Evolutionary conservation across 2,113 vertebrate species (phyloP), one percentile per base, ranked within the genome.

Genomic region (Romanogobio albipinnatus): DNA sequence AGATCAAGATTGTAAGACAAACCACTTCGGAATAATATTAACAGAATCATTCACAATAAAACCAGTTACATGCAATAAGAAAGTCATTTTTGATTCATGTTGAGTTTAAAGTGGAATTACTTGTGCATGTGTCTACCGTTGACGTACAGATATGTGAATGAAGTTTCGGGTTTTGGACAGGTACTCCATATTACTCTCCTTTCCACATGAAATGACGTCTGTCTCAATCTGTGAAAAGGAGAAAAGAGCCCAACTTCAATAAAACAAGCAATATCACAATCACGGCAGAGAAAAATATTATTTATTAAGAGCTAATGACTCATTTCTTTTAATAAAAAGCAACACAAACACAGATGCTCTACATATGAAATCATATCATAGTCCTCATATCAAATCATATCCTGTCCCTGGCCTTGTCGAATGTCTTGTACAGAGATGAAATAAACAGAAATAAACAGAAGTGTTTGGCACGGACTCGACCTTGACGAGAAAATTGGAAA

Each of bases 131-230:
- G 49, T 64, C 15, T 36, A 88, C 82, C 29, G 24, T 70, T 19
- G 85, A 91, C 93, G 88, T 87, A 95, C 95, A 87, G 93, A 92
- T 87, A 95, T 15, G 71, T 91, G 91, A 89, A 95, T 92, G 84
- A 95, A 93, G 91, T 94, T 95, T 86, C 84, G 91, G 43, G 85
- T 89, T 80, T 91, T 89, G 39, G 88, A 68, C 59, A 92, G 89
- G 86, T 76, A 87, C 29, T 81, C 79, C 85, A 53, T 13, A 24
- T 90, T 87, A 75, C 88, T 88, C 86, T 89, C 89, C 22, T 26
- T 84, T 61, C 90, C 71, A 81, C 91, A 90, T 77, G 91, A 88
- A 82, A 93, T 4, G 11, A 93, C n/a, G 19, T 94, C 90, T 24
- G 33, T 82, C 89, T 95, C 87, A 87, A 91, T 81, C 94, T 95